Conservation (phyloP, 2,888 invertebrate species). For the Syrphus vitripennis region DNA sequence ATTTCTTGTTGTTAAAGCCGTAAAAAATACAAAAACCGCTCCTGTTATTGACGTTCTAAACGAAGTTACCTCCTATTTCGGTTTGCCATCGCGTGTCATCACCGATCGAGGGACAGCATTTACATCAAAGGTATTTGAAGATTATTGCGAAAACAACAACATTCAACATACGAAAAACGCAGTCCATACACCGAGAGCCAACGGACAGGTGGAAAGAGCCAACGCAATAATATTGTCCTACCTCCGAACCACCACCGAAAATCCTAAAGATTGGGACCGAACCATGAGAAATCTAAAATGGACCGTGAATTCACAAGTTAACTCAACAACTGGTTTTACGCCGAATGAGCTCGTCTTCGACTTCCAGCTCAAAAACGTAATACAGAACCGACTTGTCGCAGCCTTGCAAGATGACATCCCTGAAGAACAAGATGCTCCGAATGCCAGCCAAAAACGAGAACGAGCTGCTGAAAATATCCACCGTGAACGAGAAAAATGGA, state of each 20-base stretch:
- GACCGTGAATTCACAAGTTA: conserved; percentile 61
- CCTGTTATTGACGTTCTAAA: conserved; percentile 31
- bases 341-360: conserved; percentile 71
- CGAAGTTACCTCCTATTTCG: conserved; percentile 67
- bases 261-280: conserved; percentile 59
- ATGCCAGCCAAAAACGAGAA: not conserved
- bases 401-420: not conserved
- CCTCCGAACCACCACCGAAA: conserved; percentile 64
- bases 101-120: conserved; percentile 74
- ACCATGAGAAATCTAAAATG: conserved; percentile 61
- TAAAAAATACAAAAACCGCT: conserved; percentile 27
- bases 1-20: conserved; percentile 54
- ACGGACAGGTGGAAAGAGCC: conserved; percentile 64
- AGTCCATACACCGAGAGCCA: conserved; percentile 71
- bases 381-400: conserved; percentile 30
- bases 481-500: too few relatives aligned
- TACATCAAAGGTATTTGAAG: conserved; percentile 72
- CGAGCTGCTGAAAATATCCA: too few relatives aligned
- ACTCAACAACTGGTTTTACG: conserved; percentile 51
- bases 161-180: conserved; percentile 73
- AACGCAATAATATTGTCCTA: conserved; percentile 68
- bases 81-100: conserved; percentile 69
- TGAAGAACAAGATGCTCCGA: not conserved
- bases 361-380: conserved; percentile 46
- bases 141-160: conserved; percentile 62